Evolutionary conservation across 2,113 vertebrate genomes (phyloP).

Genomic region (Callionymus lyra): DNA sequence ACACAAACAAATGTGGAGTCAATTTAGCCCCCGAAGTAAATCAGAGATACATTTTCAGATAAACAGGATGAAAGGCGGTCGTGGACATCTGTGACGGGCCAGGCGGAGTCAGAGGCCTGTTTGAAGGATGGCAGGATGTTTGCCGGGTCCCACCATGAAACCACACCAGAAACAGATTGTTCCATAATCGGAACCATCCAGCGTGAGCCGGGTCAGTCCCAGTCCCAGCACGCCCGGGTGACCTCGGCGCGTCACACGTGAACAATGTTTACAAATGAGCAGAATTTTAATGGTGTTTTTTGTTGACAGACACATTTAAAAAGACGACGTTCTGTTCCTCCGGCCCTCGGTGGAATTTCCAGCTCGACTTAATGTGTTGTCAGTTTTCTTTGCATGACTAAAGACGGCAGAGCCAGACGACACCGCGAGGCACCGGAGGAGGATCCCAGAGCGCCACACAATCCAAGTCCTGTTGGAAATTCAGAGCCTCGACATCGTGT

Average conservation of each 20-base stretch:
- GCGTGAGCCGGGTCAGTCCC: constrained; percentile 4
- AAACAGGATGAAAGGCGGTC: constrained; percentile 35
- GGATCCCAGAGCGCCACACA: constrained; percentile 1
- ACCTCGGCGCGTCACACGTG: constrained; percentile 2
- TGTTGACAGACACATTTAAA: constrained; percentile 3
- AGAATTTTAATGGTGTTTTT: background rate
- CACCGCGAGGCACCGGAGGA: constrained; percentile 17
- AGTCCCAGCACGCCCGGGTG: constrained; percentile 8
- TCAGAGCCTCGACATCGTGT: no score
- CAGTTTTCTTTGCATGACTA: constrained; percentile 12
- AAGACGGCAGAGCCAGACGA: constrained; percentile 10
- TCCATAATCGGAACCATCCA: constrained; percentile 39
- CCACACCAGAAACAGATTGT: constrained; percentile 24
- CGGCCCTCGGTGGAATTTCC: constrained; percentile 15
- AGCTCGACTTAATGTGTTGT: constrained; percentile 10
- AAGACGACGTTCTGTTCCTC: constrained; percentile 7
- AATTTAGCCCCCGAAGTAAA: constrained; percentile 34
- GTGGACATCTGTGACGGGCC: constrained; percentile 29
- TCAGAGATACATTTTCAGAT: constrained; percentile 28
- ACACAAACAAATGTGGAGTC: constrained; percentile 27
- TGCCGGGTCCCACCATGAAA: constrained; percentile 28
- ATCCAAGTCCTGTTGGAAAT: no score
- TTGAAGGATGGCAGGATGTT: constrained; percentile 41
- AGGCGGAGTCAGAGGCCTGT: constrained; percentile 13
- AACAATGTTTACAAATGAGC: constrained; percentile 20